Base-by-base conservation (phyloP, 1,140 invertebrate species). In the Ylistrum balloti region DNA sequence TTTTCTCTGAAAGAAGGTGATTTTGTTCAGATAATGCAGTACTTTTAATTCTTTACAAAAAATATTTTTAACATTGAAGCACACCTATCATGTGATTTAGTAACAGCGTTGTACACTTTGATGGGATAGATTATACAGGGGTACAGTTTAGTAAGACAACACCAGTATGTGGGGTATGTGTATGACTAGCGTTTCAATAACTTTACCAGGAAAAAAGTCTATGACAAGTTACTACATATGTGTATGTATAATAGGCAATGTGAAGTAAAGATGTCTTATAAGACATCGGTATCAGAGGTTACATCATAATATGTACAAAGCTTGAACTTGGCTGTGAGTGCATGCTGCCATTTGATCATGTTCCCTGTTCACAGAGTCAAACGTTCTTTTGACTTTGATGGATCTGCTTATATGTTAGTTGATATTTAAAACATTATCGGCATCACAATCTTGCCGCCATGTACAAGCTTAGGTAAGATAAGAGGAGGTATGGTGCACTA, bases 391-490 rank as follows among this genome's bases (percentile, higher is more conserved):
- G 56, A 74, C 56, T 74, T 74, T 74, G 56, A 74, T 74, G 56
- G 56, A 28, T n/a, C n/a, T 28, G 13, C 17, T 5, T 74, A 17
- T n/a, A 74, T 74, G 56, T 74, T 74, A 74, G 56, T 74, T 74
- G 56, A 74, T 74, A 74, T 74, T 74, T 74, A 74, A 74, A 74
- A 74, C 56, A 74, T 74, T 74, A 74, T 74, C 56, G n/a, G 56
- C 56, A 74, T 74, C 56, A 74, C 56, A 74, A 74, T 74, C 56
- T 74, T 74, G 56, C 56, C 56, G 56, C 56, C 56, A 74, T 74
- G 56, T 74, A 28, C 56, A 28, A 28, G 56, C 56, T n/a, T 28
- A 74, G 22, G n/a, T 2, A 28, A 74, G 56, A 74, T 74, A 74
- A 74, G 56, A 11, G 56, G n/a, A 74, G 56, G 56, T n/a, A 28